Percentiles rank a stretch among this genome's conserved stretches.
These are phyloP conservation scores for Holothuria leucospilota DNA, from an alignment of 53 echinoderm and acorn worm species.

Conservation along the genomic window DNA sequence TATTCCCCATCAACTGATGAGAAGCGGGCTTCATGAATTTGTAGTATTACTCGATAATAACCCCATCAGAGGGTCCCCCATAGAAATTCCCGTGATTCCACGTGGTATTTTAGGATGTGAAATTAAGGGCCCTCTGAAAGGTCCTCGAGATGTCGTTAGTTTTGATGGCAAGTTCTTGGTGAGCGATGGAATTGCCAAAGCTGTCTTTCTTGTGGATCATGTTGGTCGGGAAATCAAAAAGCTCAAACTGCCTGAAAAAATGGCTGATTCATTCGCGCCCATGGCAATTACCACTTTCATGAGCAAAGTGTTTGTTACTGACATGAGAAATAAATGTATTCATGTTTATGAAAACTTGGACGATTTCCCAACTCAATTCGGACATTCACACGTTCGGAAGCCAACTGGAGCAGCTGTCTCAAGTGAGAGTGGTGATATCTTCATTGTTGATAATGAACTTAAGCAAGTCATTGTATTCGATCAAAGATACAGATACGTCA, in stretches of 20 bases:
- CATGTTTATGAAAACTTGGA: conserved; percentile 2
- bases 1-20: background rate
- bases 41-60: background rate
- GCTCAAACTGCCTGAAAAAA: background rate
- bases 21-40: background rate
- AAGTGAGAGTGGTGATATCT: background rate
- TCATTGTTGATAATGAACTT: background rate
- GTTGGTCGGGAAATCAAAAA: background rate
- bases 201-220: background rate
- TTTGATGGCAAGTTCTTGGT: background rate
- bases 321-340: background rate
- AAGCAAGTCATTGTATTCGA: background rate
- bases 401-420: conserved; percentile 4
- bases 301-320: background rate
- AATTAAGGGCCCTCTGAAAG: conserved; percentile 5
- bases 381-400: background rate
- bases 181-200: background rate
- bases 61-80: background rate
- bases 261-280: background rate
- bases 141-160: conserved; percentile 1
- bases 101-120: background rate
- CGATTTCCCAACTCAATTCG: background rate
- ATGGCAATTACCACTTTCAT: background rate
- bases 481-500: background rate
- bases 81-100: background rate